Evolutionary conservation across 2,797 vertebrate species (phyloP).

Genomic region (Delichon dasypus): DNA sequence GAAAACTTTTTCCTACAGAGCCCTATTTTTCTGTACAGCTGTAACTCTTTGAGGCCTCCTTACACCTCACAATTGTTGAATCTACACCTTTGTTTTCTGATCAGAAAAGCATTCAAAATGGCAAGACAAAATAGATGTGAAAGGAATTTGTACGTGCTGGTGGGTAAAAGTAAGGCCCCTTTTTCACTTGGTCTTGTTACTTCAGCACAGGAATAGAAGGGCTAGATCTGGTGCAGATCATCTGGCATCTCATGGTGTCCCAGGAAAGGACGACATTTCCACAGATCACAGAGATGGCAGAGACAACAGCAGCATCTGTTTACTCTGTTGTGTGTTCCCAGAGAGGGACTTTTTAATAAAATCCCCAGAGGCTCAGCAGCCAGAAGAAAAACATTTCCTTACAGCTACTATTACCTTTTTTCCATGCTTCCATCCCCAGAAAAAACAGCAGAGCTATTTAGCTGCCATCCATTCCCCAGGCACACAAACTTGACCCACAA

Average conservation of each 20-base stretch:
- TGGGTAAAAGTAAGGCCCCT: not conserved
- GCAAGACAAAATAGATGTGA: not conserved
- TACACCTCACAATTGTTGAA: not conserved
- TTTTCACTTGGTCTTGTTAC: not conserved
- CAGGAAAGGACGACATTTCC: not conserved
- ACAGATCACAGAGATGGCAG: not conserved
- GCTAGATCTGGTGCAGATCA: not conserved
- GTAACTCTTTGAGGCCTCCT: not conserved
- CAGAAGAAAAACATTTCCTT: not conserved
- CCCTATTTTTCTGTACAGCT: not conserved
- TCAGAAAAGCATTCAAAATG: not conserved
- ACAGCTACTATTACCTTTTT: not conserved
- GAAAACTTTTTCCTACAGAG: not conserved
- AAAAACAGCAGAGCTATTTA: not conserved
- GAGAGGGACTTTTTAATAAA: not conserved
- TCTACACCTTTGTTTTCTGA: not conserved
- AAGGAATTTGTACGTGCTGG: not conserved
- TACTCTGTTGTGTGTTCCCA: not conserved
- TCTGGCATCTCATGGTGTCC: not conserved
- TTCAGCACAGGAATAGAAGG: not conserved
- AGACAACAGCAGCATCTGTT: not conserved
- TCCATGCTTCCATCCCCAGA: not conserved
- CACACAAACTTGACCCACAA: not conserved
- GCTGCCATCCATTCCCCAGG: not conserved
- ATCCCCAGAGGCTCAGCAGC: not conserved